A percentile compares a stretch with the other conserved stretches of the same genome.
Conservation (phyloP, 2,113 vertebrate species). For the Neotragus pygmaeus region DNA sequence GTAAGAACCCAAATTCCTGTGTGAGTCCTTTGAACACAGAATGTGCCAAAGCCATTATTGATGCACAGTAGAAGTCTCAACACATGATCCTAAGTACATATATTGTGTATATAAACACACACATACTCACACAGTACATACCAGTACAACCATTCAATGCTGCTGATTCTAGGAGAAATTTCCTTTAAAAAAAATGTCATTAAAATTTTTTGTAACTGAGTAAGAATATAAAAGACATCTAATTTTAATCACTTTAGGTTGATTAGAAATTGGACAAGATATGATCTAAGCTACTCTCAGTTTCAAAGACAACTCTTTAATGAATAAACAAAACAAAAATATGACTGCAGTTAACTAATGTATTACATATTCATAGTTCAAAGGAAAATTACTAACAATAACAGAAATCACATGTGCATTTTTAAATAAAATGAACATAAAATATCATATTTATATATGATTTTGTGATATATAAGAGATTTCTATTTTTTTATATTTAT, state of each 20-base stretch:
- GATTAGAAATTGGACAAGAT: not conserved
- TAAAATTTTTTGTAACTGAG: not conserved
- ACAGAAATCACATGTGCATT: not conserved
- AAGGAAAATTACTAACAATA: not conserved
- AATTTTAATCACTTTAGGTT: not conserved
- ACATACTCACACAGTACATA: not conserved
- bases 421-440: not conserved
- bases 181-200: not conserved
- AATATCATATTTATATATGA: not conserved
- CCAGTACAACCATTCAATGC: not conserved
- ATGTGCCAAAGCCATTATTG: not conserved
- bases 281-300: not conserved
- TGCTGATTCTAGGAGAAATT: not conserved
- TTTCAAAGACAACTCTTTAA: slow-evolving; percentile 9
- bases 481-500: not conserved
- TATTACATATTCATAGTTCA: not conserved
- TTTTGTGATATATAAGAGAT: not conserved
- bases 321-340: not conserved
- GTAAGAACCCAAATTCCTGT: not conserved
- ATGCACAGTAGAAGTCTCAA: not conserved
- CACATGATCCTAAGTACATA: not conserved
- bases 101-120: not conserved
- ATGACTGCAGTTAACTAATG: not conserved
- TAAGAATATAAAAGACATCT: not conserved
- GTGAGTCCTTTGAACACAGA: slow-evolving; percentile 2